These are phyloP conservation scores for Amblyraja radiata DNA, from an alignment of 2,797 vertebrate genomes.

Conservation along the genomic window DNA sequence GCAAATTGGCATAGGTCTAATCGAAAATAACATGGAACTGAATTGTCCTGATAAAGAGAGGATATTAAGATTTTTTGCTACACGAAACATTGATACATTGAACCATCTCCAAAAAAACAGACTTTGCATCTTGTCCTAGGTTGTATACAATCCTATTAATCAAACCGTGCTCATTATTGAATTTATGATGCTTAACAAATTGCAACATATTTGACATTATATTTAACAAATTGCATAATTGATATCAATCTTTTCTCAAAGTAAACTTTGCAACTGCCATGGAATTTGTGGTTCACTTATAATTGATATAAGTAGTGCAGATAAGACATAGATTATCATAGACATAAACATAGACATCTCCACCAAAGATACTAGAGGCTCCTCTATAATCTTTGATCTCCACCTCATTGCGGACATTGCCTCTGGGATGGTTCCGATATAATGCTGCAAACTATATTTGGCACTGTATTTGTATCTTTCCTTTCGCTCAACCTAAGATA, in stretches of 20 bases:
- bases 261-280: neutral
- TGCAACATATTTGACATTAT: constrained; percentile 29
- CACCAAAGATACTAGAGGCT: no score
- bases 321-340: neutral
- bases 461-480: no score
- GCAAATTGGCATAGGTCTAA: neutral
- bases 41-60: neutral
- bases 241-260: neutral
- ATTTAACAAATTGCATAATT: constrained; percentile 34
- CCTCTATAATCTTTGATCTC: no score
- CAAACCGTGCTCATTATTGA: constrained; percentile 27
- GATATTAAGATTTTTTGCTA: neutral
- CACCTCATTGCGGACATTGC: no score
- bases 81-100: neutral
- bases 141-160: constrained; percentile 32
- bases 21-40: neutral
- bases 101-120: constrained; percentile 16
- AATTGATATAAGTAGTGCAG: neutral
- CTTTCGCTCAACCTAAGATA: no score
- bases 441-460: no score
- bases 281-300: neutral
- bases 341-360: no score
- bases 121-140: constrained; percentile 14
- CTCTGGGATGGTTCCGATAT: no score
- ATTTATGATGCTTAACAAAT: constrained; percentile 37